A percentile compares a stretch with the other conserved stretches of the same genome.
Conservation (phyloP, 2,113 vertebrate genomes). For the Polypterus senegalus region DNA sequence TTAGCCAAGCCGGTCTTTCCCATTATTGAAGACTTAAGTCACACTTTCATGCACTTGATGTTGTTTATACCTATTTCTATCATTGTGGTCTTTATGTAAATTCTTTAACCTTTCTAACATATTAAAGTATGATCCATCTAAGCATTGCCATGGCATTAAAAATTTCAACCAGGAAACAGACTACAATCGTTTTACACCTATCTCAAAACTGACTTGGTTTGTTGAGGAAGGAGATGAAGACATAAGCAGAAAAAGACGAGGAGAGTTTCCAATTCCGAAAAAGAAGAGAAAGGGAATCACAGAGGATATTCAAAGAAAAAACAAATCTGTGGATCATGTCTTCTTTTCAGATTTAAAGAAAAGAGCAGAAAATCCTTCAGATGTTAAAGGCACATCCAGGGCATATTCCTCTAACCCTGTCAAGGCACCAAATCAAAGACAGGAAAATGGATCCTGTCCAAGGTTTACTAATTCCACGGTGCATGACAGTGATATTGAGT, state of each 20-base stretch:
- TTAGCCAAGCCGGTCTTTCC: too few species aligned
- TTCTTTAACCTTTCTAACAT: conserved; percentile 31
- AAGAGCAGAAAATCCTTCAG: too few species aligned
- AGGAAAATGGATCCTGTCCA: conserved; percentile 8
- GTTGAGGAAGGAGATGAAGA: conserved; percentile 53
- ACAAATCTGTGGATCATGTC: too few species aligned
- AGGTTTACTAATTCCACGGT: neutral
- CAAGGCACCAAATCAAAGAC: conserved; percentile 1
- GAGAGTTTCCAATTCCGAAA: conserved; percentile 48
- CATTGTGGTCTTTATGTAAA: too few species aligned
- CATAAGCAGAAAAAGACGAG: conserved; percentile 59
- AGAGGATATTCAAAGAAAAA: too few species aligned
- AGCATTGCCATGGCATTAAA: conserved; percentile 86
- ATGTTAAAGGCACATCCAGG: neutral
- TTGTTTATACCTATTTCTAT: too few species aligned
- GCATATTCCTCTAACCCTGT: neutral
- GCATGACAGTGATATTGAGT: conserved; percentile 46
- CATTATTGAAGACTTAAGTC: too few species aligned
- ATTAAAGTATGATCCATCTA: conserved; percentile 86
- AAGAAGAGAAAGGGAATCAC: conserved; percentile 17
- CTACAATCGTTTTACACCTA: conserved; percentile 31
- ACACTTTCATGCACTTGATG: too few species aligned
- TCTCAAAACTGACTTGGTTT: conserved; percentile 71
- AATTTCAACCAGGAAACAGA: conserved; percentile 45
- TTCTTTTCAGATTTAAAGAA: too few species aligned